A percentile compares a stretch with the other conserved stretches of the same genome.
These are phyloP conservation scores for Sarotherodon lohbergeri DNA, from an alignment of 2,113 vertebrate species.

Conservation along the genomic window DNA sequence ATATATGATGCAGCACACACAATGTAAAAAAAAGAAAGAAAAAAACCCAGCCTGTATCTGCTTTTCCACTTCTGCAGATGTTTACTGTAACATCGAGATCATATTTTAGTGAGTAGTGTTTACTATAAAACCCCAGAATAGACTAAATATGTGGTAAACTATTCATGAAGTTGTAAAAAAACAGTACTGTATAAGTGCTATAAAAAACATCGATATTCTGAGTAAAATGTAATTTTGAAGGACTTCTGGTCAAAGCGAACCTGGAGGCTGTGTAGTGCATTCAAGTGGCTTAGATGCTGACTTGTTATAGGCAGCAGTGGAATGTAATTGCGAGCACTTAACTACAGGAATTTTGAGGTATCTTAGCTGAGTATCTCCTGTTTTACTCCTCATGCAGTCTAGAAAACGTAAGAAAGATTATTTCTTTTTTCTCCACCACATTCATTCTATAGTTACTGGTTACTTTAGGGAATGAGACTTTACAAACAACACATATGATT, in stretches of 20 bases:
- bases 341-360: background rate
- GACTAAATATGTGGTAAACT: background rate
- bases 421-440: background rate
- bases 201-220: background rate
- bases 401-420: background rate
- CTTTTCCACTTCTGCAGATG: conserved; percentile 23
- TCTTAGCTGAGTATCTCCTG: background rate
- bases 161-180: background rate
- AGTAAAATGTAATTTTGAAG: conserved; percentile 2
- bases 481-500: background rate
- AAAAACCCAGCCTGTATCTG: background rate
- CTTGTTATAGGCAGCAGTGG: background rate
- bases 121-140: background rate
- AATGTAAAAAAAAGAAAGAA: background rate
- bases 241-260: background rate
- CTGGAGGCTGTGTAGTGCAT: background rate
- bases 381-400: background rate
- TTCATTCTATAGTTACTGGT: background rate
- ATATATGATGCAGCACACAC: background rate
- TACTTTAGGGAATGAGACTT: background rate
- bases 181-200: background rate
- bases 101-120: conserved; percentile 4
- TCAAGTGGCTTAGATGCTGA: background rate
- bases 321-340: background rate
- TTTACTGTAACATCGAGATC: background rate